Base-by-base conservation (phyloP, 2,113 vertebrate species). In the Cynoglossus semilaevis region DNA sequence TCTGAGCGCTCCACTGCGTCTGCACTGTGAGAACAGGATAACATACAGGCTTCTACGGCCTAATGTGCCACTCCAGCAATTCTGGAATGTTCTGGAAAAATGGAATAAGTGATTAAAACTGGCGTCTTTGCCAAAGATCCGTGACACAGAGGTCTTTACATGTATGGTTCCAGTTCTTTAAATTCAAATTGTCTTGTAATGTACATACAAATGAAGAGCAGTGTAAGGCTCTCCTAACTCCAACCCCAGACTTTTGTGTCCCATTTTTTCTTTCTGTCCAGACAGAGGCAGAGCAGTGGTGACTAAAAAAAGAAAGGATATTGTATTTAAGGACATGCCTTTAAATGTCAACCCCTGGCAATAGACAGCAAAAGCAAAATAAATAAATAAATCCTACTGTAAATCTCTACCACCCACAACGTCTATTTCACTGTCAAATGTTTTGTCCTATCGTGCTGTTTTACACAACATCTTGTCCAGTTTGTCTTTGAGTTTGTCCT, bases 1-100 rank as follows among this genome's bases (percentile, higher is more conserved):
- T 49, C 53, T 7, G 52, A 59, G 37, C 19, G 1, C 48, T 78
- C 47, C 15, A 48, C 49, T 13, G 73, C 70, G 66, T 54, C 74
- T 51, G 61, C 76, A 63, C 72, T 72, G 74, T 86, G 84, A 85
- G 82, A 88, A 88, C 63, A 0, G 52, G 44, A 51, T 74, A 18
- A 51, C 45, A 47, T 15, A 19, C 15, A 16, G 14, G 47, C 51
- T n/a, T 15, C 42, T 14, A 52, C 48, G 22, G 41, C n/a, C 61
- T 47, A 73, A 35, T 67, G 69, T 65, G 47, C 73, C 72, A 69
- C 58, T 70, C 70, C 65, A 74, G 76, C 74, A 73, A 43, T 72
- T 37, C 52, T 64, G 78, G 80, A 84, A 86, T 81, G 74, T 72
- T 55, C 22, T 18, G 14, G 22, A 74, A 72, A 71, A 71, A 69